Evolutionary conservation across 1,140 invertebrate species (phyloP), one percentile per base, ranked within the genome.

Genomic region (Bicyclus anynana): DNA sequence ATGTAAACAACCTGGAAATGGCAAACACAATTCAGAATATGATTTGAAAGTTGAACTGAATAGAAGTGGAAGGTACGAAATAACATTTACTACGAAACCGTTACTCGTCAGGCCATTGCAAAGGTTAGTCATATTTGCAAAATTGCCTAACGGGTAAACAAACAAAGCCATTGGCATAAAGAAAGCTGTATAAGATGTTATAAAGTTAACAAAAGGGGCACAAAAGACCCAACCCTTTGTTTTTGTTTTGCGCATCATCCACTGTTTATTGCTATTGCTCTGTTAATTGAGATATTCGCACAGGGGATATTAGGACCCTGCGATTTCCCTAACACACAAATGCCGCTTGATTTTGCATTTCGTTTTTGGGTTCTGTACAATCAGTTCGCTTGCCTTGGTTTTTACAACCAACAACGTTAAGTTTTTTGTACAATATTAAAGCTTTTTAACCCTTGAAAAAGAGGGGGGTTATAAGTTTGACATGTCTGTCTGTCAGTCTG

Each of bases 251-350:
- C 54, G 50, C 54, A 47, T 33, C 27, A 42, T 27, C 51, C 46
- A 54, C 59, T 54, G 54, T 66, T 66, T 59, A 66, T 55, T 62
- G 40, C 26, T 61, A 59, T 59, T 55, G 52, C 42, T 55, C 47
- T 44, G 46, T 51, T 55, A 62, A 66, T 62, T 62, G 58, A 55
- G 54, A 56, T 55, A 55, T 65, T 62, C 33, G 29, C 33, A 26
- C 17, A 17, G 61, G 57, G 26, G 37, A 38, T 38, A 38, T 44
- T 10, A 44, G 40, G 40, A 35, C 33, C 13, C n/a, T 21, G 18
- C 21, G 40, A 62, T 38, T 44, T 12, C 1, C 17, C 55, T 23
- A 23, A 23, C 18, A 44, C 5, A 16, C 6, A 38, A 38, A 38
- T 16, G 12, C 14, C 9, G 7, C 2, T 9, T 20, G n/a, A 51